Base-by-base conservation (phyloP, 2,888 invertebrate species). In the Patella depressa region DNA sequence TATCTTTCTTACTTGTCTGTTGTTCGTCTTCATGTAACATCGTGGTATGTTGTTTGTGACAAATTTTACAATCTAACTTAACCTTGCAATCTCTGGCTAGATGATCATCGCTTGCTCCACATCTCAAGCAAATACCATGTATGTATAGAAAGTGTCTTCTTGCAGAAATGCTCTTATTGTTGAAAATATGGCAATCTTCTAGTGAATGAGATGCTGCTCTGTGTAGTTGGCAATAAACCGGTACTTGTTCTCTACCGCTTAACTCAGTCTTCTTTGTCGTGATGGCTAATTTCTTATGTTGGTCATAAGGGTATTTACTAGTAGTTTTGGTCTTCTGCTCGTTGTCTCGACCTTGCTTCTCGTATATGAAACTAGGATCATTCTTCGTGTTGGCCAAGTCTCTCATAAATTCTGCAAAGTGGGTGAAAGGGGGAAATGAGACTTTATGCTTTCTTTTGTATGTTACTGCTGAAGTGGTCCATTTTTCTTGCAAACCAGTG, bases 401-500 rank as follows among this genome's bases (percentile, higher is more conserved):
- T 24, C 70, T 53, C 5, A 84, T 78, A 53, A 84, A 85, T 11
- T 75, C 45, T 1, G 74, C 74, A 69, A 84, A 81, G 1, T 79
- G 54, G 3, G 59, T 17, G 54, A 84, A 85, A 19, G 83, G 84
- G 12, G 81, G 84, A 76, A 75, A 84, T 14, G 77, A 1, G 17
- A 82, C 80, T 9, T 24, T 7, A 53, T 82, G 53, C 2, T 54
- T 70, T n/a, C 69, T 70, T 71, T 82, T 85, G 55, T 83, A 84
- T 3, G 71, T 73, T 0, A 71, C 19, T 3, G 83, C 84, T 19
- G 70, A 59, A 17, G 14, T 71, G 2, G 73, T 82, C 83, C 83
- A 83, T 53, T 81, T 85, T n/a, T 82, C 80, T 59, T 82, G 81
- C 1, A 84, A 12, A n/a, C 74, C 45, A 15, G 73, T 76, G 0